phyloP scores from a whole-genome alignment of 2,797 vertebrate genomes.

The Peromyscus eremicus region DNA sequence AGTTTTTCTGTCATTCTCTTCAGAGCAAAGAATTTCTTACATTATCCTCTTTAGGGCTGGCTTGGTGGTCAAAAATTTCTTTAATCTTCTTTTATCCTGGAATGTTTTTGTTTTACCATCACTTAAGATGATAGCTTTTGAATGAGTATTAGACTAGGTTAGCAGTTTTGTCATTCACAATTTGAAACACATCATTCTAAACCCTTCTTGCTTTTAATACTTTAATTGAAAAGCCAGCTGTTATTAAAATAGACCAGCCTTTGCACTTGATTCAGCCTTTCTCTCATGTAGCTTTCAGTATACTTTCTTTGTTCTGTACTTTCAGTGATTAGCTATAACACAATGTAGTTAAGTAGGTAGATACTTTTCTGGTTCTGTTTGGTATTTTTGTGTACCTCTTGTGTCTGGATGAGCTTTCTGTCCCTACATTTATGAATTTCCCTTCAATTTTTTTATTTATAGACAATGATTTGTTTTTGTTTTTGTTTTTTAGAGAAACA shows the following conservation, averaged over 20 bases:
- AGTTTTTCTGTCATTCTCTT: not conserved
- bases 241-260: not conserved
- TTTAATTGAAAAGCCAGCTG: not conserved
- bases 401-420: not conserved
- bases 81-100: not conserved
- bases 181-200: not conserved
- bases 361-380: not conserved
- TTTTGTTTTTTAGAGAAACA: not conserved
- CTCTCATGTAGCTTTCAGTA: not conserved
- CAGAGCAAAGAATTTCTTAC: not conserved
- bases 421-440: not conserved
- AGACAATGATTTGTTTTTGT: not conserved
- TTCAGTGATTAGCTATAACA: not conserved
- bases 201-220: not conserved
- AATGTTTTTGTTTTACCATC: not conserved
- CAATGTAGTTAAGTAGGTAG: too few species aligned
- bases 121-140: not conserved
- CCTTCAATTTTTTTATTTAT: not conserved
- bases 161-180: not conserved
- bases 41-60: not conserved
- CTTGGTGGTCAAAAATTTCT: not conserved
- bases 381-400: not conserved
- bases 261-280: not conserved
- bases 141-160: not conserved
- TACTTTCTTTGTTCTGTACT: not conserved